Percentiles rank a stretch among this genome's conserved stretches.
These are phyloP conservation scores for Drosophila formosana DNA, from an alignment of 2,888 invertebrate genomes.

Conservation along the genomic window DNA sequence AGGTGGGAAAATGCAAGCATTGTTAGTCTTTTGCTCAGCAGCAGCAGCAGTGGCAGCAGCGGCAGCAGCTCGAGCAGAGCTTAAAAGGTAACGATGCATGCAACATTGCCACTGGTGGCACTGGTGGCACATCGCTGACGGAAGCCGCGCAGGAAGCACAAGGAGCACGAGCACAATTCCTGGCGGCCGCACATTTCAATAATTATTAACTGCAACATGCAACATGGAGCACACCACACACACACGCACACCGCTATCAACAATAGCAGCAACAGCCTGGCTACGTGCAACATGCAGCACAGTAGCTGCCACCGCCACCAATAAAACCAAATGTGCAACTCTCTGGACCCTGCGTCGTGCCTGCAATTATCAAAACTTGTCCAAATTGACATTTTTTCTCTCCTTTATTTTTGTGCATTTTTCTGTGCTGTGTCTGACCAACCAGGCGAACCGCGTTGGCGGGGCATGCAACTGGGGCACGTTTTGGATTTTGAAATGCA, in stretches of 20 bases:
- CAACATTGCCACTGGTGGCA: conserved; percentile 58
- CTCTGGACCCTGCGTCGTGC: conserved; percentile 48
- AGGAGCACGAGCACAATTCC: conserved; percentile 79
- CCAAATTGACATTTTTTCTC: conserved; percentile 74
- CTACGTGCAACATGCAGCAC: conserved; percentile 72
- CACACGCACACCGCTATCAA: conserved; percentile 24
- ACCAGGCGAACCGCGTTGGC: conserved; percentile 46
- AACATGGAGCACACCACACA: conserved; percentile 64
- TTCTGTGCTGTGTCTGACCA: conserved; percentile 28
- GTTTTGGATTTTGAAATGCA: conserved; percentile 78
- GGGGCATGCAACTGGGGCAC: conserved; percentile 36
- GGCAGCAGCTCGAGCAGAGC: conserved; percentile 25
- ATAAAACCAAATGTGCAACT: conserved; percentile 49
- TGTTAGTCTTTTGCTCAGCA: conserved; percentile 74
- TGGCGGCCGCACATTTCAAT: conserved; percentile 80
- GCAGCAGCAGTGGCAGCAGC: conserved; percentile 23
- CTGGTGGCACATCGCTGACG: conserved; percentile 33
- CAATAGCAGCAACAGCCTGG: conserved; percentile 14
- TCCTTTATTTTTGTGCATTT: conserved; percentile 22
- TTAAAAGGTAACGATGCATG: conserved; percentile 77
- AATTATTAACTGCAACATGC: conserved; percentile 82
- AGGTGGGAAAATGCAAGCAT: conserved; percentile 81
- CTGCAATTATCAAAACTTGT: conserved; percentile 81
- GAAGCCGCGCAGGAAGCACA: conserved; percentile 80
- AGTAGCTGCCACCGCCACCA: conserved; percentile 62